A percentile compares a stretch with the other conserved stretches of the same genome.
These are phyloP conservation scores for Oryzias dopingdopingensis DNA, from an alignment of 2,797 vertebrate species.

Conservation along the genomic window DNA sequence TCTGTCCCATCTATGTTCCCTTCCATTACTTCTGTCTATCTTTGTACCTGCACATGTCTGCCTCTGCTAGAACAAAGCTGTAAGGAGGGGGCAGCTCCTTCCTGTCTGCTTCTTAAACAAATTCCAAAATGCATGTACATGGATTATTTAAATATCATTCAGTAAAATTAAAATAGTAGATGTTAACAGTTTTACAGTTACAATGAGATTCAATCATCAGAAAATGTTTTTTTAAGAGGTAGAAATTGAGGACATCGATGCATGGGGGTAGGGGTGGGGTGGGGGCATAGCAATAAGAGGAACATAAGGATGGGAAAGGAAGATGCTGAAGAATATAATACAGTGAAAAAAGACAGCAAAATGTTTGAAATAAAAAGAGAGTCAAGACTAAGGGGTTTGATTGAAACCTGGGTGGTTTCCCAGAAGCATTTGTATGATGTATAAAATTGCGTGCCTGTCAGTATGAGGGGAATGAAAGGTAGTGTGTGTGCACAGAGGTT, in stretches of 20 bases:
- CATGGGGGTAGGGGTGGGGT: no score
- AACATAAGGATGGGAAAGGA: background rate
- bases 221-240: background rate
- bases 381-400: constrained; percentile 9
- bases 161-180: no score
- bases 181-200: background rate
- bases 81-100: constrained; percentile 6
- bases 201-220: background rate
- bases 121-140: constrained; percentile 1
- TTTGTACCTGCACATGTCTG: constrained; percentile 6
- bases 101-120: constrained; percentile 5
- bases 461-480: constrained; percentile 20
- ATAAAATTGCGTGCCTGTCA: constrained; percentile 41
- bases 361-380: constrained; percentile 1
- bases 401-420: constrained; percentile 16
- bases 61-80: constrained; percentile 5
- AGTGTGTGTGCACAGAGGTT: constrained; percentile 3
- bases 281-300: no score
- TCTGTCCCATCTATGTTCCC: constrained; percentile 37
- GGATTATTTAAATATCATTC: background rate
- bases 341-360: background rate
- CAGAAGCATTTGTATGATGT: constrained; percentile 27
- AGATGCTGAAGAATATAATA: background rate
- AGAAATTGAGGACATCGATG: background rate
- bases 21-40: constrained; percentile 15